Evolutionary conservation across 2,888 invertebrate species (phyloP), one percentile per base, ranked within the genome.

Genomic region (Drosophila affinis): DNA sequence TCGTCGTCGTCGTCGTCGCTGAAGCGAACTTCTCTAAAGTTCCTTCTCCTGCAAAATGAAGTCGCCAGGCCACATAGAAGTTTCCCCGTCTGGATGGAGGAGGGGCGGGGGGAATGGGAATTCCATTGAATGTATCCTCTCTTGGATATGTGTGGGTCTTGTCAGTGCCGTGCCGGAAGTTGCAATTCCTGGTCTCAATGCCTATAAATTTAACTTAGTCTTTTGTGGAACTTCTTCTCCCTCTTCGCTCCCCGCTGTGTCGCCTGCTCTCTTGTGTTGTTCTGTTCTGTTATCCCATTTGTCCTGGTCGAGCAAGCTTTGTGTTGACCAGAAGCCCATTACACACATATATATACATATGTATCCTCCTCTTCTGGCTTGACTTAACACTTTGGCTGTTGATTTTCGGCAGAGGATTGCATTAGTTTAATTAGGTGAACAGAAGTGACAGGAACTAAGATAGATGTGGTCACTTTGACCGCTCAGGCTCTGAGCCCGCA

Each of bases 201-300:
- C 77, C 87, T 81, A 83, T 87, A 87, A 83, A 83, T 83, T 87
- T 81, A 85, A 81, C 82, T 83, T 87, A 72, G 81, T 69, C 81
- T 85, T 75, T 71, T 76, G 69, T 69, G 61, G 68, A 55, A 75
- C 52, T 65, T 65, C 68, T 70, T 62, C 51, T 55, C 58, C 64
- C 49, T 60, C 49, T 45, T 24, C 61, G 24, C 17, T 70, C 49
- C 54, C 71, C 60, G 54, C 34, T 54, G 70, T 70, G 9, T 56
- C 52, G 54, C 55, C 70, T 70, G 54, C 32, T 46, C 55, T 62
- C 71, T 67, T 68, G 75, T 57, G 75, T 72, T 63, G 29, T 63
- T 7, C 2, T 29, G 29, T 24, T 24, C 24, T 57, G 75, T 72
- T 63, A 63, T 64, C 56, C 71, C 60, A 72, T 81, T 81, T 70